A percentile compares a stretch with the other conserved stretches of the same genome.
phyloP scores from a whole-genome alignment of 2,113 vertebrate genomes.

The Peromyscus maniculatus region DNA sequence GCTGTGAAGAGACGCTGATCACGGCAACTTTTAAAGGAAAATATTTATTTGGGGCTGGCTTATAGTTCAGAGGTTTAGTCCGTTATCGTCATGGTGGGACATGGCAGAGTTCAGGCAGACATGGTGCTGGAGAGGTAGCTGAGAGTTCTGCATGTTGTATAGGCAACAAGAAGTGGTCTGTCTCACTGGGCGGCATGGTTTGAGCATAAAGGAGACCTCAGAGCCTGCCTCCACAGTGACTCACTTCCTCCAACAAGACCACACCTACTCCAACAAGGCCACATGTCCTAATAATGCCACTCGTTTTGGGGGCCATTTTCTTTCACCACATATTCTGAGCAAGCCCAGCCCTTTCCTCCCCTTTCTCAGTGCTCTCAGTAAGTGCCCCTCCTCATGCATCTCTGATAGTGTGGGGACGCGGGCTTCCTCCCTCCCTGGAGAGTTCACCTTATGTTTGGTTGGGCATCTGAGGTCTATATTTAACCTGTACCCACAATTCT shows the following conservation, averaged over 20 bases:
- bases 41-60: background rate
- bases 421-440: background rate
- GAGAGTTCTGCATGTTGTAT: background rate
- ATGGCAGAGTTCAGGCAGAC: background rate
- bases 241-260: background rate
- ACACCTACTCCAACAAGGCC: background rate
- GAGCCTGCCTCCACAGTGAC: background rate
- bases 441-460: background rate
- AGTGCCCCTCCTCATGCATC: background rate
- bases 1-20: background rate
- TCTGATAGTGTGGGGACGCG: background rate
- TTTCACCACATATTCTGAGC: background rate
- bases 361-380: background rate
- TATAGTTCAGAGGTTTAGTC: background rate
- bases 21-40: background rate
- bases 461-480: background rate
- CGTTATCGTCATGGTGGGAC: background rate
- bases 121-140: background rate
- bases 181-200: background rate
- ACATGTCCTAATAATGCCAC: background rate
- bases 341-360: accelerated
- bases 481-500: background rate
- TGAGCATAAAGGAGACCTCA: background rate
- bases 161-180: background rate
- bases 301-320: background rate